Conservation (phyloP, 92 coral and sea anemone genomes). For the Anthopleura xanthogrammica region DNA sequence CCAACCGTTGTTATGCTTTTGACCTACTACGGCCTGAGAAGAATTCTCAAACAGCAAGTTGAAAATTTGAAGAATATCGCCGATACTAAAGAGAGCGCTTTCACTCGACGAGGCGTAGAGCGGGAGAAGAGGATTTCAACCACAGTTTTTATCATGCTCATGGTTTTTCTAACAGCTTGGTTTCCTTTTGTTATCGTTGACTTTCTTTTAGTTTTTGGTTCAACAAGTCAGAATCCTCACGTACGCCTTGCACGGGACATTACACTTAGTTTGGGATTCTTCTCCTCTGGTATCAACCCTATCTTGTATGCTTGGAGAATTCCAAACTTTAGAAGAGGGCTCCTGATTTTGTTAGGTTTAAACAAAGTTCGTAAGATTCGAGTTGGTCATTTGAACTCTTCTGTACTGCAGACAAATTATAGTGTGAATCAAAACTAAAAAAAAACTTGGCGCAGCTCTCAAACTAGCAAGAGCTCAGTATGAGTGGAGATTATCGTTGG, state of each 20-base stretch:
- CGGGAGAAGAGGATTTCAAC: conserved; percentile 61
- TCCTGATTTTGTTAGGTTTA: conserved; percentile 22
- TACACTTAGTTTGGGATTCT: conserved; percentile 64
- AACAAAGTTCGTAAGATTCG: conserved; percentile 19
- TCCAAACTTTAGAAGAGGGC: conserved; percentile 61
- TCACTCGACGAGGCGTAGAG: conserved; percentile 42
- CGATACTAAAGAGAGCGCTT: conserved; percentile 32
- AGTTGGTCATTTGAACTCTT: not conserved
- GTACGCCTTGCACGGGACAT: conserved; percentile 70
- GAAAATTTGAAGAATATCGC: conserved; percentile 40
- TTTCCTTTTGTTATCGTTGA: conserved; percentile 75
- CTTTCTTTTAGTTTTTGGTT: conserved; percentile 61
- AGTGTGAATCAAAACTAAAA: not conserved
- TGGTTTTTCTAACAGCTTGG: conserved; percentile 64
- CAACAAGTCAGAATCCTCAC: conserved; percentile 47
- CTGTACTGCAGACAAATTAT: not conserved
- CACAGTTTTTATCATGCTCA: conserved; percentile 66
- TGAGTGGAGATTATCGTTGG: no score
- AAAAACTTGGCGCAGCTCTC: not conserved
- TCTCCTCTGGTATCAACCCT: conserved; percentile 73
- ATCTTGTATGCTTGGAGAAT: conserved; percentile 73
- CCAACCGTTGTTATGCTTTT: conserved; percentile 62
- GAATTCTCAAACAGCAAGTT: conserved; percentile 52
- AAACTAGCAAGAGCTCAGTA: no score
- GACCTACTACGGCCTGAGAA: conserved; percentile 54